Conservation (phyloP, 2,797 vertebrate genomes). For the Lophius americanus region DNA sequence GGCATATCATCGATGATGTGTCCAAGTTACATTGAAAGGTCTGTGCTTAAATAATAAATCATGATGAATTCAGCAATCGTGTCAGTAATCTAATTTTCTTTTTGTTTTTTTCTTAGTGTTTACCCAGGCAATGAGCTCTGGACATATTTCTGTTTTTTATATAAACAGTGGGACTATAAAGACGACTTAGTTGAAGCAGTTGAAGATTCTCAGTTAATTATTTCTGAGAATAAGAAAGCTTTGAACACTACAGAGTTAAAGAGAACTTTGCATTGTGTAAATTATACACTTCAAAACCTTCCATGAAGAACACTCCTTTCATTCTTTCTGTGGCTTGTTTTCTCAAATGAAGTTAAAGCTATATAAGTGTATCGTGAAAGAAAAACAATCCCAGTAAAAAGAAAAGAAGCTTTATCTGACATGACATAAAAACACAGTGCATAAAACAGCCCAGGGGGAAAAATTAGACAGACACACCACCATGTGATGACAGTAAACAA, state of each 20-base stretch:
- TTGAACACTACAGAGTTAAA: constrained; percentile 5
- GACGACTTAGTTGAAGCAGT: constrained; percentile 12
- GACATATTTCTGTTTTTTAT: constrained; percentile 26
- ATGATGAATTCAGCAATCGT: constrained; percentile 23
- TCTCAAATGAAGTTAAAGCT: constrained; percentile 4
- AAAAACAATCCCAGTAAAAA: not conserved
- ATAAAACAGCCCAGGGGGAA: not conserved
- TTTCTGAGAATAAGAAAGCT: constrained; percentile 23
- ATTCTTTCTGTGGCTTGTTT: constrained; percentile 4
- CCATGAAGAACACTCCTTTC: constrained; percentile 14
- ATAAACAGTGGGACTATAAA: constrained; percentile 16
- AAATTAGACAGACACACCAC: not conserved
- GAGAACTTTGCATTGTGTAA: constrained; percentile 8
- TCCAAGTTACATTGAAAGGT: too few relatives aligned
- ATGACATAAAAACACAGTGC: not conserved
- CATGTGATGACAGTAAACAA: not conserved
- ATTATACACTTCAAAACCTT: constrained; percentile 3
- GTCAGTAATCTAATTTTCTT: constrained; percentile 10
- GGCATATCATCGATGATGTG: too few relatives aligned
- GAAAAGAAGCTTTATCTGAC: not conserved
- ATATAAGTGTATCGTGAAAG: constrained; percentile 2
- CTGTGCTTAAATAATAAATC: constrained; percentile 19
- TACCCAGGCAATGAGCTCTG: constrained; percentile 24
- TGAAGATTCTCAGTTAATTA: constrained; percentile 32
- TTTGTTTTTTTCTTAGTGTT: constrained; percentile 24